phyloP scores from a whole-genome alignment of 2,113 vertebrate species.

The Trinectes maculatus region DNA sequence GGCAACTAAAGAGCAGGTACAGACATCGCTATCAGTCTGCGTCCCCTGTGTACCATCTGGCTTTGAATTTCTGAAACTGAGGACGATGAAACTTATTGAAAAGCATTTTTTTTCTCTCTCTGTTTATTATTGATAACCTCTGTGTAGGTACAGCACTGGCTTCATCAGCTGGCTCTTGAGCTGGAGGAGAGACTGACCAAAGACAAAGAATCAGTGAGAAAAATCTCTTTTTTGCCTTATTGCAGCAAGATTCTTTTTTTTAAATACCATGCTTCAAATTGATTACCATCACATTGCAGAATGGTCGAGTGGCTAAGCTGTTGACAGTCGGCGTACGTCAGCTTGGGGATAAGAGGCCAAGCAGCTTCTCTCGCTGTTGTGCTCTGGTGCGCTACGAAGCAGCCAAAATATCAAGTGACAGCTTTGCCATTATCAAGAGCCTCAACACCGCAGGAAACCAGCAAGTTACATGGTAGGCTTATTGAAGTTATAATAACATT shows the following conservation, averaged over 20 bases:
- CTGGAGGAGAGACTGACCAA: conserved; percentile 92
- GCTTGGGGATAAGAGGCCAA: conserved; percentile 81
- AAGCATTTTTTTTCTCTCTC: background rate
- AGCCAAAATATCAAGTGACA: conserved; percentile 87
- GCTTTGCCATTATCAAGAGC: conserved; percentile 89
- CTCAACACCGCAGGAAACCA: conserved; percentile 88
- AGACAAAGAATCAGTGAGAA: conserved; percentile 88
- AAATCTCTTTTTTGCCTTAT: background rate
- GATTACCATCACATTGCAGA: conserved; percentile 76
- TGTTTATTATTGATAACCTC: background rate
- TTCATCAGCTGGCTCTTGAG: conserved; percentile 92
- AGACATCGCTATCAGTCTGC: background rate
- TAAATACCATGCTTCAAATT: too few species aligned
- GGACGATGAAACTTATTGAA: too few species aligned
- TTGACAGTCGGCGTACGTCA: conserved; percentile 87
- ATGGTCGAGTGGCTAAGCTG: conserved; percentile 88
- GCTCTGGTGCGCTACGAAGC: conserved; percentile 89
- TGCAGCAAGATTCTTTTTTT: background rate
- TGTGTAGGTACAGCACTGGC: conserved; percentile 92
- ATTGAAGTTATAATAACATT: conserved; percentile 18
- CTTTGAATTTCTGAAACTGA: too few species aligned
- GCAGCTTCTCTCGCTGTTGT: conserved; percentile 88
- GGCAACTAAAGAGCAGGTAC: conserved; percentile 87
- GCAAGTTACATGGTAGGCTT: conserved; percentile 87
- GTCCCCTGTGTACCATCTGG: too few species aligned